Evolutionary conservation across 2,888 invertebrate species (phyloP), one percentile per base, ranked within the genome.

Genomic region (Coecobrya sp.): DNA sequence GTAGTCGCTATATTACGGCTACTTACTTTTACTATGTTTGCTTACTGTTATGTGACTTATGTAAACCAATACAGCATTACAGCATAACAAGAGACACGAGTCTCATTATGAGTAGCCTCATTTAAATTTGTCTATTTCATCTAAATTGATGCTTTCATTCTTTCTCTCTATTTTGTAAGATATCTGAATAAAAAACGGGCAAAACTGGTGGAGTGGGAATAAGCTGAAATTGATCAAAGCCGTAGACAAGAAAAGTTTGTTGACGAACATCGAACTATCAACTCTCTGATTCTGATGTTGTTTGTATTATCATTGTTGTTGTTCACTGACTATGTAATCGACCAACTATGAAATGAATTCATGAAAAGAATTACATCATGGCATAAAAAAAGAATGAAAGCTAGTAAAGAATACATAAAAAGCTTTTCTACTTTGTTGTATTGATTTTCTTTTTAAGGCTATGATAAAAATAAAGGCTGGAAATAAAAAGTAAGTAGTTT

Each of bases 401-500:
- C 52, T 52, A n/a, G 25, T 3, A n/a, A 27, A 42, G 27, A 79
- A 79, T 16, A 70, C 13, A 19, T 45, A 30, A 49, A 49, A 76
- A 76, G 11, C 19, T 49, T 22, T 76, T 19, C 3, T 27, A 27
- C 52, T 52, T 52, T 42, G 11, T 76, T 76, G 52, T 79, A 79
- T 79, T 30, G 79, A 79, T 79, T 79, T 79, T 79, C 27, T 52
- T 13, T 79, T 79, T 79, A 79, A n/a, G 8, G 7, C 22, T 1
- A 79, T 45, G 27, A 19, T 25, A 62, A 62, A 62, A 25, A 25
- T 10, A 62, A 62, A 62, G 30, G 49, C 25, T 76, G 49, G 49
- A 25, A 13, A n/a, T 49, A 79, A 79, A 79, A 79, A 79, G 52
- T 55, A 79, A 79, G 79, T 55, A 49, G 79, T 52, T 52, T 49